Percentiles rank a stretch among this genome's conserved stretches.
phyloP scores from a whole-genome alignment of 2,113 vertebrate species.

The Xiphophorus maculatus region DNA sequence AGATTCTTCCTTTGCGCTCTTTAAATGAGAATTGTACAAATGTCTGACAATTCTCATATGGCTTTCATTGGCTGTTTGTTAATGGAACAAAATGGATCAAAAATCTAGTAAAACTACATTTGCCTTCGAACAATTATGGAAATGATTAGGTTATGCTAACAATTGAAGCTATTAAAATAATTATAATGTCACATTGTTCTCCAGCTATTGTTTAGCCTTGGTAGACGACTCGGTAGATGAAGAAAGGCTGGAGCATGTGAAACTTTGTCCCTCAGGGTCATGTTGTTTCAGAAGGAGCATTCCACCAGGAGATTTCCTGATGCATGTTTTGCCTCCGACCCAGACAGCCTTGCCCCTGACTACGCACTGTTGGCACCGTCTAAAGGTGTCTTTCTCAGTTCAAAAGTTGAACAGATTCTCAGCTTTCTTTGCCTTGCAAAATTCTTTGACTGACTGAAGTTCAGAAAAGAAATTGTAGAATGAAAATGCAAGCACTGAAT shows the following conservation, averaged over 20 bases:
- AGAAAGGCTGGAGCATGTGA: conserved; percentile 1
- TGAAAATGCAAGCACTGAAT: conserved; percentile 34
- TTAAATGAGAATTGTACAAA: background rate
- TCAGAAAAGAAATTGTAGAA: conserved; percentile 55
- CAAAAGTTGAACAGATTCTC: conserved; percentile 30
- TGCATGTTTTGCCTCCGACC: conserved; percentile 28
- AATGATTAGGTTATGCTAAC: conserved; percentile 56
- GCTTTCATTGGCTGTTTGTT: conserved; percentile 46
- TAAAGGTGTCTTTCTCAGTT: conserved; percentile 3
- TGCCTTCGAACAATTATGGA: conserved; percentile 48
- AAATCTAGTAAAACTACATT: too few species aligned
- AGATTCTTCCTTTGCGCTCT: background rate
- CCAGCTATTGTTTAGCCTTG: background rate
- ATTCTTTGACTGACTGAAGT: conserved; percentile 52
- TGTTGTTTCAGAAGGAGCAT: conserved; percentile 23
- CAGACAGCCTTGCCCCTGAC: conserved; percentile 9
- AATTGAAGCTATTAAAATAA: conserved; percentile 60
- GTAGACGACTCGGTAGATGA: background rate
- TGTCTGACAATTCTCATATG: background rate
- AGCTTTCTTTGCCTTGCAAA: conserved; percentile 27
- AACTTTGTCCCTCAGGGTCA: background rate
- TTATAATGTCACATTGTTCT: conserved; percentile 57
- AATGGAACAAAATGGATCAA: conserved; percentile 37
- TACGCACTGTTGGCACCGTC: conserved; percentile 4
- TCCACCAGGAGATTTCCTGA: conserved; percentile 6